Conservation (phyloP, 2,113 vertebrate species). For the Saguinus midas region DNA sequence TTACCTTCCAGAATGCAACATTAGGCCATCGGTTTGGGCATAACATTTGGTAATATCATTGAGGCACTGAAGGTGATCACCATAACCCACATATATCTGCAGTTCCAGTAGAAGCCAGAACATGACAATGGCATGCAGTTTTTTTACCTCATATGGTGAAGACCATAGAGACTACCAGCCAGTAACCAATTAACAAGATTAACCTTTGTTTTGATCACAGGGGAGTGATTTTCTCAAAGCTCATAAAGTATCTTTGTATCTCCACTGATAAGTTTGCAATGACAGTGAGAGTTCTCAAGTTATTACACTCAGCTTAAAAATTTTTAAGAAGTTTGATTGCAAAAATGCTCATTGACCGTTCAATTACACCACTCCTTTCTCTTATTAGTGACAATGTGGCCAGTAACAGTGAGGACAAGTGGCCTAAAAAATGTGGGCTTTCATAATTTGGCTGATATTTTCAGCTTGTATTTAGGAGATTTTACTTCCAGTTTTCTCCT, state of each 20-base stretch:
- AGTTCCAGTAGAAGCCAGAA: slow-evolving; percentile 46
- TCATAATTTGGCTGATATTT: slow-evolving; percentile 13
- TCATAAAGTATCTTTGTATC: slow-evolving; percentile 23
- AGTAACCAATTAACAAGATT: slow-evolving; percentile 7
- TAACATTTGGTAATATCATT: slow-evolving; percentile 72
- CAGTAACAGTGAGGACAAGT: not conserved
- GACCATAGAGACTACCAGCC: not conserved
- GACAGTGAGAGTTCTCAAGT: not conserved
- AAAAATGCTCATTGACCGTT: slow-evolving; percentile 11
- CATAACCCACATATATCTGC: slow-evolving; percentile 33
- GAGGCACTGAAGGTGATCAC: slow-evolving; percentile 11
- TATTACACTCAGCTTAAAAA: slow-evolving; percentile 13
- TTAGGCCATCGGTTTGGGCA: slow-evolving; percentile 42
- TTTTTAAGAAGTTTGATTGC: not conserved
- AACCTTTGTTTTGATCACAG: not conserved
- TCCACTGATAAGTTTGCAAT: slow-evolving; percentile 20
- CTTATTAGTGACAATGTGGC: not conserved
- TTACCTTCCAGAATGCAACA: slow-evolving; percentile 57
- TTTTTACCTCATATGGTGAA: not conserved
- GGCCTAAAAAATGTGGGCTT: not conserved
- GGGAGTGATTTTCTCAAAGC: slow-evolving; percentile 32
- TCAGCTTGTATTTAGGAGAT: slow-evolving; percentile 29
- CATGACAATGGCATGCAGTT: not conserved
- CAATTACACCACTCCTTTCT: not conserved
- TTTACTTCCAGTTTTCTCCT: slow-evolving; percentile 42